Evolutionary conservation across 1,140 invertebrate species (phyloP).

Genomic region (Drosophila grimshawi): DNA sequence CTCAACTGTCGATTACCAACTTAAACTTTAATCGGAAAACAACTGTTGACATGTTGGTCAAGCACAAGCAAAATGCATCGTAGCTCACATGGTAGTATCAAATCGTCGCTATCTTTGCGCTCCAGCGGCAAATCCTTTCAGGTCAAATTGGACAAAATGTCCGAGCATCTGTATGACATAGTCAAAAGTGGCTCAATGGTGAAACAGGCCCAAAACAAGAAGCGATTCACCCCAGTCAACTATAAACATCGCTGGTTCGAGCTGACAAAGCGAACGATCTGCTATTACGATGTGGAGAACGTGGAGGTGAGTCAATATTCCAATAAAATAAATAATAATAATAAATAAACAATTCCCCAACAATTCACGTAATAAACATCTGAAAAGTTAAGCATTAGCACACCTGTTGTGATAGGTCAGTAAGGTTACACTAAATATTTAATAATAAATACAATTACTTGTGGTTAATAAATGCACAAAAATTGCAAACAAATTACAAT

Average conservation of each 20-base stretch:
- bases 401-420: constrained; percentile 50
- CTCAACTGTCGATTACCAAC: too few species aligned
- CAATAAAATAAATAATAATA: background rate
- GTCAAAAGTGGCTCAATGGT: constrained; percentile 91
- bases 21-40: too few species aligned
- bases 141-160: constrained; percentile 79
- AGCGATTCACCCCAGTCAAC: constrained; percentile 92
- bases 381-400: background rate
- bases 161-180: constrained; percentile 76
- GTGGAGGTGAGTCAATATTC: constrained; percentile 88
- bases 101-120: constrained; percentile 61
- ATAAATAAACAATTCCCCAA: too few species aligned
- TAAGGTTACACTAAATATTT: background rate
- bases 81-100: constrained; percentile 67
- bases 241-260: constrained; percentile 94
- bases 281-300: constrained; percentile 92
- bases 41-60: too few species aligned
- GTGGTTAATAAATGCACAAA: background rate
- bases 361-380: too few species aligned
- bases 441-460: background rate
- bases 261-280: constrained; percentile 89
- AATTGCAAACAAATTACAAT: background rate
- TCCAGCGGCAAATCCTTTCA: constrained; percentile 79
- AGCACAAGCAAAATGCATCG: constrained; percentile 62
- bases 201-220: constrained; percentile 94